Conservation (phyloP, 1,140 invertebrate genomes). For the Bombus affinis region DNA sequence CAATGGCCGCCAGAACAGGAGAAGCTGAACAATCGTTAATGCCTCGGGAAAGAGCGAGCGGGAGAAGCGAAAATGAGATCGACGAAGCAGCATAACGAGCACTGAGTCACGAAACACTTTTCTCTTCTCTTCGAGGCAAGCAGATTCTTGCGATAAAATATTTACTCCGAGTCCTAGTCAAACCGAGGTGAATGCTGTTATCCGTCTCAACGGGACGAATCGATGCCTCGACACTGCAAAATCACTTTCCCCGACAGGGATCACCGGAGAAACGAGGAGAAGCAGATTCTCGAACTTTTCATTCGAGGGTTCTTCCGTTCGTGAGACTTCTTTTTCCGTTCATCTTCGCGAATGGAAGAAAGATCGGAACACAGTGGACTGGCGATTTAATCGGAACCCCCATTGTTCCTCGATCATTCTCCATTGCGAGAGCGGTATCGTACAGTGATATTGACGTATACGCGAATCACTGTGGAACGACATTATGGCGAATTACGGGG, state of each 20-base stretch:
- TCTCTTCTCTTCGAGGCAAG: background rate
- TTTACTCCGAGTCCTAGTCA: background rate
- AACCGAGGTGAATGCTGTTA: too few relatives aligned
- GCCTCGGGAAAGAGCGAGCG: background rate
- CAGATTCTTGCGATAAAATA: slow-evolving; percentile 15
- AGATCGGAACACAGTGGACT: background rate
- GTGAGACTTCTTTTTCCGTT: too few relatives aligned
- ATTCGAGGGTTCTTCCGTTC: background rate
- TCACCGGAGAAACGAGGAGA: background rate
- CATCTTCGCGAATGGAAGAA: background rate
- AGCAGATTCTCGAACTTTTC: background rate
- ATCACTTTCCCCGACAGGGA: slow-evolving; percentile 26
- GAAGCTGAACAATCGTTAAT: slow-evolving; percentile 22
- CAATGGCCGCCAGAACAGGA: background rate
- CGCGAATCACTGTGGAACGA: slow-evolving; percentile 14
- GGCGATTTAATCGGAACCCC: background rate
- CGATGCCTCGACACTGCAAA: background rate
- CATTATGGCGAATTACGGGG: slow-evolving; percentile 34
- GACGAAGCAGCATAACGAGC: background rate
- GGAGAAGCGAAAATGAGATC: too few relatives aligned
- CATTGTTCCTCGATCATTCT: background rate
- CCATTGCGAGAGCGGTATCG: background rate
- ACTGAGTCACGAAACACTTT: slow-evolving; percentile 5
- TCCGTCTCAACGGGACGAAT: background rate
- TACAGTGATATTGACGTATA: background rate